phyloP scores from a whole-genome alignment of 2,797 vertebrate genomes.

The Avahi laniger region DNA sequence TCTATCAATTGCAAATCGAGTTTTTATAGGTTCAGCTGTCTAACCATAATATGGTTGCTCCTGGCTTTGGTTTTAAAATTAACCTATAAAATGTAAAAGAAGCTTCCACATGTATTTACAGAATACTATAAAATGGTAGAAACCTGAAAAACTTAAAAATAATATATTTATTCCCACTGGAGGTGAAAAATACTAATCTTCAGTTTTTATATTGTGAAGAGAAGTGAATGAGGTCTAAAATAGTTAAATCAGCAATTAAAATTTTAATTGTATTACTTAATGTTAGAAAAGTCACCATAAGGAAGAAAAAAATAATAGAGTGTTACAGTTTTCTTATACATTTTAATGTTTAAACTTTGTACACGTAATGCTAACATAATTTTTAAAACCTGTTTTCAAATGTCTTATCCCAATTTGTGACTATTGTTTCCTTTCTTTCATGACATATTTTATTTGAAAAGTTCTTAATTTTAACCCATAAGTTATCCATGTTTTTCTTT shows the following conservation, averaged over 20 bases:
- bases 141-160: not conserved
- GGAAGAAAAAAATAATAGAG: not conserved
- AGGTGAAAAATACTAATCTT: not conserved
- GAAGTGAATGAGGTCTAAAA: not conserved
- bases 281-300: not conserved
- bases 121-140: not conserved
- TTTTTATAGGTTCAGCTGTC: not conserved
- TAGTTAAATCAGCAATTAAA: too few relatives aligned
- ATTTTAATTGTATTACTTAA: not conserved
- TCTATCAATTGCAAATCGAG: not conserved
- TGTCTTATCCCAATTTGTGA: not conserved
- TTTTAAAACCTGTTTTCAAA: not conserved
- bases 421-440: not conserved
- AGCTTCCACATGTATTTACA: not conserved
- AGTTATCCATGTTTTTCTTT: not conserved
- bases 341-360: not conserved
- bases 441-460: not conserved
- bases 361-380: not conserved
- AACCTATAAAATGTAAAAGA: not conserved
- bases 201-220: not conserved
- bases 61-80: not conserved
- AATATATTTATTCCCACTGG: not conserved
- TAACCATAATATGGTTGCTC: not conserved
- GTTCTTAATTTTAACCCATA: not conserved
- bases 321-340: not conserved